A percentile compares a stretch with the other conserved stretches of the same genome.
Evolutionary conservation across 2,113 vertebrate genomes (phyloP).

Genomic region (Okapia johnstoni): DNA sequence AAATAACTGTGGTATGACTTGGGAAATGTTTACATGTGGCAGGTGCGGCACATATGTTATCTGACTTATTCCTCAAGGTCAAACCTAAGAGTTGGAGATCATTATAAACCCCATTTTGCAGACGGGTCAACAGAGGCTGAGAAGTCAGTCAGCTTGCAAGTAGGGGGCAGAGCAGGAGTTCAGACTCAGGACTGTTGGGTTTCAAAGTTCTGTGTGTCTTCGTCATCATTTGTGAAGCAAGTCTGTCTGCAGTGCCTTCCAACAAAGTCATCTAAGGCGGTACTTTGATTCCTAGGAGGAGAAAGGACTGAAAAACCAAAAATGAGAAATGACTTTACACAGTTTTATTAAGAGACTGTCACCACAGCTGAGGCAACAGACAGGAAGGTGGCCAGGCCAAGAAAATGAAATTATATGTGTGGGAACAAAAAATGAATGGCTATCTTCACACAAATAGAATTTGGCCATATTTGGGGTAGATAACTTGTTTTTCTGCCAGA

Average conservation of each 20-base stretch:
- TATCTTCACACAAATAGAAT: background rate
- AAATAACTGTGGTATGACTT: background rate
- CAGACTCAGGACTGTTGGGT: too few species aligned
- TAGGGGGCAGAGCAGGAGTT: background rate
- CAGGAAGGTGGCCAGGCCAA: slow-evolving; percentile 3
- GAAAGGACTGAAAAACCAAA: background rate
- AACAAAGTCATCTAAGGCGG: background rate
- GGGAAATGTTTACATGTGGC: background rate
- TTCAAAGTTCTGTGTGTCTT: background rate
- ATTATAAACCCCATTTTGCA: background rate
- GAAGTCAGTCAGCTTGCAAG: background rate
- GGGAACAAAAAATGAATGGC: background rate
- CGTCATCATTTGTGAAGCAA: background rate
- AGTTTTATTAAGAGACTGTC: slow-evolving; percentile 49
- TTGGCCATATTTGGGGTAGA: background rate
- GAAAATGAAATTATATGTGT: slow-evolving; percentile 42
- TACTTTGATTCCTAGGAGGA: background rate
- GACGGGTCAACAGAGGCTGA: background rate
- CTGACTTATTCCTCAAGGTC: background rate
- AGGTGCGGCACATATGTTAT: background rate
- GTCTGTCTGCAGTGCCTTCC: background rate
- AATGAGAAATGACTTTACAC: background rate
- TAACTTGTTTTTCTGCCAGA: background rate
- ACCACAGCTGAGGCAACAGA: slow-evolving; percentile 26
- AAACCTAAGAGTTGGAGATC: background rate